Evolutionary conservation across 2,888 invertebrate species (phyloP).

Genomic region (Chesias legatella): DNA sequence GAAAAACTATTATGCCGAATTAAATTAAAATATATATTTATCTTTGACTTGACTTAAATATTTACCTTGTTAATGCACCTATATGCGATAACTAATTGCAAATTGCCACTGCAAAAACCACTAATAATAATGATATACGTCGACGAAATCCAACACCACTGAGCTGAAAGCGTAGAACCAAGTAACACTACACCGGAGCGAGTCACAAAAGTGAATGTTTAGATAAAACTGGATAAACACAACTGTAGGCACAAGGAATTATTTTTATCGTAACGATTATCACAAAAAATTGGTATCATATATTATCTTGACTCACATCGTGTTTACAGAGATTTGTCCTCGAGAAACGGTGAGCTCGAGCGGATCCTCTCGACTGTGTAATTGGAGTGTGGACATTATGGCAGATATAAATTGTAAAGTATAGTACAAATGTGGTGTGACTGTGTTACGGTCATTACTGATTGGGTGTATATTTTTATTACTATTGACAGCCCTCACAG

Average conservation of each 20-base stretch:
- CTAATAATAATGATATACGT: conserved; percentile 7
- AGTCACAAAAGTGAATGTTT: conserved; percentile 17
- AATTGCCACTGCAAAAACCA: conserved; percentile 8
- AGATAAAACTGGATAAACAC: conserved; percentile 28
- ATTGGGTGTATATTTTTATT: too few relatives aligned
- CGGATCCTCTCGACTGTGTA: conserved; percentile 36
- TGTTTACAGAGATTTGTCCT: conserved; percentile 31
- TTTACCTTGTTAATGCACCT: conserved; percentile 2
- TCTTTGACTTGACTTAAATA: background rate
- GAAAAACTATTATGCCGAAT: background rate
- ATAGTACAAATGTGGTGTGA: conserved; percentile 2
- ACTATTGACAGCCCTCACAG: too few relatives aligned
- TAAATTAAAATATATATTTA: too few relatives aligned
- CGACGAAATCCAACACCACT: conserved; percentile 20
- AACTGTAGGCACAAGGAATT: conserved; percentile 9
- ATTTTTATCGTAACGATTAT: conserved; percentile 28
- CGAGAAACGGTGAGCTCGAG: conserved; percentile 25
- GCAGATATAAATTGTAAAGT: conserved; percentile 10
- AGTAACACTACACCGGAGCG: conserved; percentile 13
- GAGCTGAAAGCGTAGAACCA: conserved; percentile 7
- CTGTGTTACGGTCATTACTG: too few relatives aligned
- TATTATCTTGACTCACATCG: conserved; percentile 29
- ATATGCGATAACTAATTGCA: conserved; percentile 1
- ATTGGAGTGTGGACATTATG: conserved; percentile 38
- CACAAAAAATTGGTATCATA: conserved; percentile 20